Base-by-base conservation (phyloP, 2,888 invertebrate genomes). In the Hemithea aestivaria region DNA sequence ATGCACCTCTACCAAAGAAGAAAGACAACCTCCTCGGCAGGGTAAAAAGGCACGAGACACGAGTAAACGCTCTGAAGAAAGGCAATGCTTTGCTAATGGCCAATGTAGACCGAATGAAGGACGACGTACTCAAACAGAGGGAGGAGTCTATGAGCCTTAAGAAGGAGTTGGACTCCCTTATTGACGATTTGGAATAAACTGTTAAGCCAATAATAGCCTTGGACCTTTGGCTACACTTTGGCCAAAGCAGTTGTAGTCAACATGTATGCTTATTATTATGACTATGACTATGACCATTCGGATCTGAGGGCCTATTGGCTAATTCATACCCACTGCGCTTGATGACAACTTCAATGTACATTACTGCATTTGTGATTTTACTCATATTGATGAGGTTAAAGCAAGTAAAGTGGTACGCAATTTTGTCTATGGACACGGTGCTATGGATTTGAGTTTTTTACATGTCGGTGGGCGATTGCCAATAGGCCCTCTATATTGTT, bases 81-180 rank as follows among this genome's bases (percentile, higher is more conserved):
- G 95, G 96, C 51, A 96, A 96, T 65, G 94, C 95, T 46, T 88
- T 96, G 54, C 87, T 96, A 7, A 94, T 95, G 83, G 94, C 96
- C 0, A 96, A 96, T 67, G 94, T 96, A 0, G 96, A 96, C 73
- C 89, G 95, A 62, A 80, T 96, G 40, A 94, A 95, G 71, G 96
- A 96, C 68, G 95, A 96, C 66, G 90, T 96, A 27, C 90, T 92
- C 35, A 94, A 94, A 65, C 94, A 95, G 57, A 91, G 94, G 56
- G 95, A 95, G 58, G 91, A 93, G 75, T 94, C 95, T 5, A 85
- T 90, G 28, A 87, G 90, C 25, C 78, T 96, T 28, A 93, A 96
- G 76, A 92, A 94, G 60, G 96, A 96, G 74, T 80, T 96, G 44
- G 95, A 96, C 73, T 94, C 95, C 2, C 93, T 96, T 10, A 89